These are phyloP conservation scores for Mionectes olivaceus DNA, from an alignment of 2,797 vertebrate genomes.

Conservation along the genomic window DNA sequence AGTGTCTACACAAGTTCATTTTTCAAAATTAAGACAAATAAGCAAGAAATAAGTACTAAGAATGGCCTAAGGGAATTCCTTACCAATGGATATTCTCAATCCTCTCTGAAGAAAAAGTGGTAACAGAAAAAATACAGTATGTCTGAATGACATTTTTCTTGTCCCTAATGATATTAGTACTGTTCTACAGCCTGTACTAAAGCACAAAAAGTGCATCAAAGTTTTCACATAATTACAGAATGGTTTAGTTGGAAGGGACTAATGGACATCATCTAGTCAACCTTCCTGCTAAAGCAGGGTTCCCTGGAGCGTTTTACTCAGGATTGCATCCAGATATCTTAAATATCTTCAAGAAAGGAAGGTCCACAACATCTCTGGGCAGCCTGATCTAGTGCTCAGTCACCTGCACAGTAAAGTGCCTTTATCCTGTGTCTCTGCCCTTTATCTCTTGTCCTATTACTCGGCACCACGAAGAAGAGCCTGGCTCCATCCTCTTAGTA, in stretches of 20 bases:
- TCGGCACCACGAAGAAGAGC: neutral
- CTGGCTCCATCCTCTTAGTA: no score
- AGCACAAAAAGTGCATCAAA: neutral
- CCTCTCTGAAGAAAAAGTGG: neutral
- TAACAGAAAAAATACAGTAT: neutral
- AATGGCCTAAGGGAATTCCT: neutral
- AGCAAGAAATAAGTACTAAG: neutral
- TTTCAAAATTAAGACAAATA: neutral
- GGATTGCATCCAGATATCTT: neutral
- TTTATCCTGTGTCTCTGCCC: neutral
- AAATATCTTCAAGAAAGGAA: neutral
- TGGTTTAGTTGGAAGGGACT: neutral
- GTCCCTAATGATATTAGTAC: neutral
- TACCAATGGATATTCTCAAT: neutral
- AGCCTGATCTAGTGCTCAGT: neutral
- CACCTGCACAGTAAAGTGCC: neutral
- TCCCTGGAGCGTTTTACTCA: neutral
- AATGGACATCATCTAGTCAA: neutral
- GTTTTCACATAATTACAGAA: neutral
- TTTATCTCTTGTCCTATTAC: neutral
- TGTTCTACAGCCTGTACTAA: neutral
- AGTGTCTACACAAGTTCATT: neutral
- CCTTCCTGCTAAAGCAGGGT: neutral
- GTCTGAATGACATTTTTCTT: neutral
- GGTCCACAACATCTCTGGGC: neutral